phyloP scores from a whole-genome alignment of 1,140 invertebrate genomes.

The Atta cephalotes region DNA sequence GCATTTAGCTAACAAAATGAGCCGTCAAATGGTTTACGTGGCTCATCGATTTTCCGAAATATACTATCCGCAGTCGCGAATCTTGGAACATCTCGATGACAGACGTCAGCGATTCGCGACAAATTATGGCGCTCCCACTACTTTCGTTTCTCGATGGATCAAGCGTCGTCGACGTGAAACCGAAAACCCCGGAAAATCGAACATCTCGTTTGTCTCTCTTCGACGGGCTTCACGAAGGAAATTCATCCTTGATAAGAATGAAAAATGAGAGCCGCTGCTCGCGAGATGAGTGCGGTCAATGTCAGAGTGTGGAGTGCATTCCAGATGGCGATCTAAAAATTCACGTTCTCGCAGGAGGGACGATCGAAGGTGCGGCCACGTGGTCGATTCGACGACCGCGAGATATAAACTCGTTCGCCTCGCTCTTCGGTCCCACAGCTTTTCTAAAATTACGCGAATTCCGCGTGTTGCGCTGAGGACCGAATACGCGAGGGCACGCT shows the following conservation, averaged over 20 bases:
- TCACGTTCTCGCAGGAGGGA: conserved; percentile 19
- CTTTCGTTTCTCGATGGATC: background rate
- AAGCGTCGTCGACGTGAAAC: background rate
- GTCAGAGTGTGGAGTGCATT: conserved; percentile 32
- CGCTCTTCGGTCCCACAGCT: background rate
- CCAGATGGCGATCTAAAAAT: conserved; percentile 38
- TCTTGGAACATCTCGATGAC: background rate
- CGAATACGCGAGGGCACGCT: background rate
- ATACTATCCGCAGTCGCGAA: background rate
- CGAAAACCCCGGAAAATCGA: background rate
- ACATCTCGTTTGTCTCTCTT: background rate
- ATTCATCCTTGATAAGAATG: background rate
- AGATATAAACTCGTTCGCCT: background rate
- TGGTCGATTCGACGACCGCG: conserved; percentile 21
- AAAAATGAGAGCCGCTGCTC: conserved; percentile 22
- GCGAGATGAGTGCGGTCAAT: conserved; percentile 32
- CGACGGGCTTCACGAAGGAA: background rate
- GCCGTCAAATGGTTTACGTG: background rate
- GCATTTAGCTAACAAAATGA: background rate
- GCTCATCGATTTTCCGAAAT: background rate
- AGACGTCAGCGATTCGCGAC: background rate
- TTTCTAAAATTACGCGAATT: conserved; percentile 29
- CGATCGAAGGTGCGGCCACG: conserved; percentile 19
- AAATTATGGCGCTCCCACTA: background rate
- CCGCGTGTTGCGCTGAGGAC: background rate